Evolutionary conservation across 1,140 invertebrate genomes (phyloP), one percentile per base, ranked within the genome.

Genomic region (Zaprionus capensis): DNA sequence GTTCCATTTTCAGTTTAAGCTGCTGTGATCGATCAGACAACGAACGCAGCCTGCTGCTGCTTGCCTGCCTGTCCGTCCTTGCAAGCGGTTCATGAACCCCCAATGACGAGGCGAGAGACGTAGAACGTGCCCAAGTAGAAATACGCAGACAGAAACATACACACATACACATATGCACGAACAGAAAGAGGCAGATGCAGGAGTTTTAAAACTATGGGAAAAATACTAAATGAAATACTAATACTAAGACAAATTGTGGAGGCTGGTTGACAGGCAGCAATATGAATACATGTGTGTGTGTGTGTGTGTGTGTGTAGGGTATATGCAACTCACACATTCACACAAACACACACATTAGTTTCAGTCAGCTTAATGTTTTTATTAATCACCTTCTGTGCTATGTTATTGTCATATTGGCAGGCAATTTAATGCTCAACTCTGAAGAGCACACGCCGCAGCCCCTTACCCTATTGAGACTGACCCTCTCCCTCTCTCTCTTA

Each of bases 351-450:
- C 20, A 51, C 17, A 51, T 44, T 62, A 20, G 20, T 36, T 17
- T 44, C 41, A 38, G 36, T 38, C 36, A 38, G 36, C 36, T 44
- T 44, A 17, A 44, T 44, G 41, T 44, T 44, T 44, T 44, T 44
- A 46, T 46, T 46, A 46, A 46, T 46, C 41, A 46, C 41, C 41
- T 46, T 46, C 38, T 46, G 17, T 65, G 83, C 44, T 58, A 41
- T 88, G 83, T 83, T 88, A 88, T 87, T 83, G 81, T 81, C 74
- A 41, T 88, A 87, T 87, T 87, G 84, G 88, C 84, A 83, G 78
- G 65, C 65, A 63, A 83, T 73, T 61, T 68, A 53, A 53, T 26
- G 46, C 62, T 22, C 41, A 22, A 28, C 22, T 2, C 34, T 22
- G 31, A 57, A n/a, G 14, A 41, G 55, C 51, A 49, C 44, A 62